Percentiles rank a stretch among this genome's conserved stretches.
phyloP scores from a whole-genome alignment of 2,113 vertebrate species.

The Cebus imitator region DNA sequence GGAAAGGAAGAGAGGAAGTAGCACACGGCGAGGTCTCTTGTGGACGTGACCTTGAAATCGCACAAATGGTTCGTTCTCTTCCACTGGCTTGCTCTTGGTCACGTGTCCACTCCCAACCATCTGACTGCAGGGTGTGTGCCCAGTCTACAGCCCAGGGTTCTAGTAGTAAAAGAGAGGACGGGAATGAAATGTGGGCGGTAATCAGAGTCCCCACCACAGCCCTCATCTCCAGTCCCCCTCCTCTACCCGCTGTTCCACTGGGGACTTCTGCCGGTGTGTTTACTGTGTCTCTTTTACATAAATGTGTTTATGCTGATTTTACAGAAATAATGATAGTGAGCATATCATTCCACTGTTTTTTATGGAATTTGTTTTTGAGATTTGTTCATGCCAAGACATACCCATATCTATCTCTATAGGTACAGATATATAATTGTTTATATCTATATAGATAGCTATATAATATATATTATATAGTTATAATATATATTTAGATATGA shows the following conservation, averaged over 20 bases:
- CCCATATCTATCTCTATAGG: no score
- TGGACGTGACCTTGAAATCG: not conserved
- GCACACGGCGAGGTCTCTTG: accelerated
- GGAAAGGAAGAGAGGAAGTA: no score
- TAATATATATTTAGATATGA: no score
- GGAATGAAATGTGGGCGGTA: no score
- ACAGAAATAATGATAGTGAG: no score
- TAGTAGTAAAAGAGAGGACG: not conserved
- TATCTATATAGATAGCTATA: no score
- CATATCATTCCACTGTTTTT: not conserved
- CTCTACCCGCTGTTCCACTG: accelerated
- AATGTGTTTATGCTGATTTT: not conserved
- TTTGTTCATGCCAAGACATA: not conserved
- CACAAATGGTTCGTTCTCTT: not conserved
- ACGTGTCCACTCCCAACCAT: accelerated
- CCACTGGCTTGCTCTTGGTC: accelerated
- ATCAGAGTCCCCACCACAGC: no score
- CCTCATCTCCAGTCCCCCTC: accelerated
- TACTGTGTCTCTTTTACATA: no score
- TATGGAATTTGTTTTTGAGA: not conserved
- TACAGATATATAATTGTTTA: no score
- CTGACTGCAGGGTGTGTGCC: accelerated
- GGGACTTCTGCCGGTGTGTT: no score
- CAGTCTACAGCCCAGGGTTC: not conserved
- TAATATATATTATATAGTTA: no score